Conservation (phyloP, 2,888 invertebrate genomes). For the Dicranocentrus wangi region DNA sequence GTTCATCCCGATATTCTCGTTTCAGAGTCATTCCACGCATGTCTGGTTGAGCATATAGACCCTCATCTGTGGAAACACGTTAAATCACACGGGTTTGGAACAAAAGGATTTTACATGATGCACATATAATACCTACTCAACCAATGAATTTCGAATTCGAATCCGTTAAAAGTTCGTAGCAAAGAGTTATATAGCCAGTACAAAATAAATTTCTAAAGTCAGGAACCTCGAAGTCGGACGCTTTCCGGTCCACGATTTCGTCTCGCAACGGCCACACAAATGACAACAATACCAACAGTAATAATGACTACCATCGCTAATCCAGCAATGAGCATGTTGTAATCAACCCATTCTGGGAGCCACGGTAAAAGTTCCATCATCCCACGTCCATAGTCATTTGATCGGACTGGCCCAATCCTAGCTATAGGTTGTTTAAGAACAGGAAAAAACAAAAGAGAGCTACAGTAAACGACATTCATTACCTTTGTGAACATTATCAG, state of each 20-base stretch:
- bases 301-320: constrained; percentile 92
- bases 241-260: constrained; percentile 81
- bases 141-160: too few relatives aligned
- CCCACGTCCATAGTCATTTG: constrained; percentile 70
- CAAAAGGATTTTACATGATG: too few relatives aligned
- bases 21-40: constrained; percentile 73
- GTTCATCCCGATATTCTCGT: constrained; percentile 88
- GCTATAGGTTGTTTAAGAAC: constrained; percentile 77
- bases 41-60: constrained; percentile 80
- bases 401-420: constrained; percentile 82
- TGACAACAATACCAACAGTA: constrained; percentile 91
- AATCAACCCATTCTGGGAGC: constrained; percentile 90
- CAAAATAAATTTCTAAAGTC: background rate
- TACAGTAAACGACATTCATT: constrained; percentile 75
- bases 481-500: constrained; percentile 88
- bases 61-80: constrained; percentile 85
- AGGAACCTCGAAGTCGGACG: constrained; percentile 84
- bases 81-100: too few relatives aligned
- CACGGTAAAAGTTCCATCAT: constrained; percentile 79
- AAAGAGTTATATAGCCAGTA: background rate
- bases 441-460: constrained; percentile 71
- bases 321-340: constrained; percentile 92
- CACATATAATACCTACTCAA: too few relatives aligned
- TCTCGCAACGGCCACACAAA: constrained; percentile 90
- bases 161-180: too few relatives aligned